Conservation (phyloP, 2,113 vertebrate species). For the Dicerorhinus sumatrensis region DNA sequence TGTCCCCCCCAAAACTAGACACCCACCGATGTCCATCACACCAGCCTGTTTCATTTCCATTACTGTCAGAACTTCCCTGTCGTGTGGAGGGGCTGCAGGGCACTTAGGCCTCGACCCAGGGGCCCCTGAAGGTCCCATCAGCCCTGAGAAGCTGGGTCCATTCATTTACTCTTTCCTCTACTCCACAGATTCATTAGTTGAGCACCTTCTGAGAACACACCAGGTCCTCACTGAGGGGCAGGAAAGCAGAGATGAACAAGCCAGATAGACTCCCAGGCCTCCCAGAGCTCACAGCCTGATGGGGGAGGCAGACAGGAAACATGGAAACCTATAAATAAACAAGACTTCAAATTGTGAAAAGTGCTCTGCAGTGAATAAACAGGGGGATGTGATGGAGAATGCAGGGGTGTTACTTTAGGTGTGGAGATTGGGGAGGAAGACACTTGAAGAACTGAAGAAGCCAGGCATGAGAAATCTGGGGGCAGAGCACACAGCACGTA, state of each 20-base stretch:
- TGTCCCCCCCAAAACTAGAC: not conserved
- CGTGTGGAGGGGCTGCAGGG: not conserved
- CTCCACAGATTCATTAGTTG: not conserved
- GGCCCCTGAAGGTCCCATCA: not conserved
- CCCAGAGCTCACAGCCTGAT: not conserved
- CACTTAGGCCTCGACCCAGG: not conserved
- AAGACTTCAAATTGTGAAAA: not conserved
- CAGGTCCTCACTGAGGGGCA: not conserved
- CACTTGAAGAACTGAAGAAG: not conserved
- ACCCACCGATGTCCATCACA: not conserved
- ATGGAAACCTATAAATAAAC: not conserved
- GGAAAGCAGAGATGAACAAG: not conserved
- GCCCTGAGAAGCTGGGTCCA: not conserved
- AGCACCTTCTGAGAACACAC: not conserved
- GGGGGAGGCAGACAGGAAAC: not conserved
- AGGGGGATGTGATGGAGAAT: not conserved
- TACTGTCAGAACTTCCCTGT: not conserved
- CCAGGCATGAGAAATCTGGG: not conserved
- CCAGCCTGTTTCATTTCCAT: not conserved
- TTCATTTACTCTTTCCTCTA: not conserved
- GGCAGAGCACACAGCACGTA: not conserved
- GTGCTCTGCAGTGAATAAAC: not conserved
- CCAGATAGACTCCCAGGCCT: not conserved
- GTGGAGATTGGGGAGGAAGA: not conserved
- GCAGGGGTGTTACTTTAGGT: not conserved